Base-by-base conservation (phyloP, 2,888 invertebrate species). In the Copidosoma aretas region DNA sequence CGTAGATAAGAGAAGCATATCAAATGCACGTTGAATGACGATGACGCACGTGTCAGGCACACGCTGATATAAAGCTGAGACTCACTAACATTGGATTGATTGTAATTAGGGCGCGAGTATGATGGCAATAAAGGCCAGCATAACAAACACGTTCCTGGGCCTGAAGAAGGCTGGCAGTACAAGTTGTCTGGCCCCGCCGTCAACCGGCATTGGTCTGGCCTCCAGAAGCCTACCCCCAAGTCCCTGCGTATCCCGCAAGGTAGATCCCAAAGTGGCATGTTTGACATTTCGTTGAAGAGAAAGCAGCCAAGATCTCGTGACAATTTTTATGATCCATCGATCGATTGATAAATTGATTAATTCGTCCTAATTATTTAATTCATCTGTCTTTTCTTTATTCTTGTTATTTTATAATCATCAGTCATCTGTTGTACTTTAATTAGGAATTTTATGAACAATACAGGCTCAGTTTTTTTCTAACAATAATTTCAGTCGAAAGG, bases 161-260 rank as follows among this genome's bases (percentile, higher is more conserved):
- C 85, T 91, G 76, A 90, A 91, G 83, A 86, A 91, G 75, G 91
- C 90, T 64, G 91, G 91, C 80, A 91, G 91, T 74, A 90, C 90
- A 59, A 90, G 90, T 81, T 89, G 88, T 81, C 84, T 91, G 74
- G 87, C 89, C 59, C 89, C 90, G 78, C 91, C 91, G 86, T 84
- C 77, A 83, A 79, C 83, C 73, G 79, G 80, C 75, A 77, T 77
- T 72, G 81, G 81, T 78, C 73, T 81, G 79, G 78, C 81, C 78
- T 83, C 84, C 74, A 81, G 83, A 80, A 83, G 83, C 80, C 83
- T 84, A 75, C 84, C 84, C 78, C 84, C 81, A 78, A 83, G 84
- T 81, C 84, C 84, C 80, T 82, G 82, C 79, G 81, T 83, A 77
- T 83, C 83, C 80, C 84, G 87, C 79, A 87, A 87, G 85, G 87